Percentiles rank a stretch among this genome's conserved stretches.
These are phyloP conservation scores for Mythimna albipuncta DNA, from an alignment of 2,888 invertebrate genomes.

Conservation along the genomic window DNA sequence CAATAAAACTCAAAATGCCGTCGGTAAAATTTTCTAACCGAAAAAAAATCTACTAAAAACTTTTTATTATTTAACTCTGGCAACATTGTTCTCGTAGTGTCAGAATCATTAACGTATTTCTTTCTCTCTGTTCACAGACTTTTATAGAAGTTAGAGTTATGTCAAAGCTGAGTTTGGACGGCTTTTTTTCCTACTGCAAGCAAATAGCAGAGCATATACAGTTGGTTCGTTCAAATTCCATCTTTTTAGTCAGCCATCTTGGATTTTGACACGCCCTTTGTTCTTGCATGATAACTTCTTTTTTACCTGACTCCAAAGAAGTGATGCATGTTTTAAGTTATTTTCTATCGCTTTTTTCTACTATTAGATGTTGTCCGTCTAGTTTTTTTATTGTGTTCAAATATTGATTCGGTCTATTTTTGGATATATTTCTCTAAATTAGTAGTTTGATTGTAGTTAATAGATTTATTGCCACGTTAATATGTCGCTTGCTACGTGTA, in stretches of 20 bases:
- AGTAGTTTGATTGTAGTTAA: not conserved
- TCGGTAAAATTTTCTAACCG: not conserved
- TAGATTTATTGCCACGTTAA: not conserved
- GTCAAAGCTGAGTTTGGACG: slow-evolving; percentile 90
- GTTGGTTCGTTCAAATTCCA: slow-evolving; percentile 86
- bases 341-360: not conserved
- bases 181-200: slow-evolving; percentile 91
- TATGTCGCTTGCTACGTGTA: not conserved
- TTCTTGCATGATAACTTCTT: slow-evolving; percentile 37
- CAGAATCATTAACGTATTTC: slow-evolving; percentile 75
- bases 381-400: not conserved
- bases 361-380: not conserved
- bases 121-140: slow-evolving; percentile 87
- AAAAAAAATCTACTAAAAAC: slow-evolving; percentile 24
- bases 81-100: slow-evolving; percentile 51
- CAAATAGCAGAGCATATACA: slow-evolving; percentile 90
- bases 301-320: slow-evolving; percentile 1
- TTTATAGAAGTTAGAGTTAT: slow-evolving; percentile 83
- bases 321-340: slow-evolving; percentile 30
- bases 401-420: not conserved
- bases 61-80: slow-evolving; percentile 35
- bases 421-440: not conserved
- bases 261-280: slow-evolving; percentile 58
- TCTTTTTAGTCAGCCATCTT: slow-evolving; percentile 64
- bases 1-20: not conserved